A percentile compares a stretch with the other conserved stretches of the same genome.
Conservation (phyloP, 2,113 vertebrate species). For the Eptatretus burgeri region DNA sequence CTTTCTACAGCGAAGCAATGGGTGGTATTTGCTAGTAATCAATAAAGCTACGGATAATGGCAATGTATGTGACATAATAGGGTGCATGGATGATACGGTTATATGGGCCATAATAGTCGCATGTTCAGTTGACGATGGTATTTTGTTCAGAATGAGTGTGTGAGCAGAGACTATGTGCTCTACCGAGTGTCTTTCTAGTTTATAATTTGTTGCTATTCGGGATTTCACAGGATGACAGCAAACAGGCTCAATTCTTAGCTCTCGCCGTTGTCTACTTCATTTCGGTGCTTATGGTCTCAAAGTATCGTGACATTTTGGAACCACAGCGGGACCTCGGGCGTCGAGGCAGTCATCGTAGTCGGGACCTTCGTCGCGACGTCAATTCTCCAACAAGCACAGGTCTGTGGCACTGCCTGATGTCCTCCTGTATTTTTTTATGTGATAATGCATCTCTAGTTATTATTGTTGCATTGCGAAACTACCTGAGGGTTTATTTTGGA, state of each 20-base stretch:
- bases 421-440: background rate
- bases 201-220: slow-evolving; percentile 9
- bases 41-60: too few species aligned
- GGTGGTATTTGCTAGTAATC: too few species aligned
- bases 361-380: slow-evolving; percentile 86
- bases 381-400: slow-evolving; percentile 98
- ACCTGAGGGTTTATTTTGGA: too few species aligned
- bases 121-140: too few species aligned
- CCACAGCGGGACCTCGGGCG: slow-evolving; percentile 70
- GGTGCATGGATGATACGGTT: too few species aligned
- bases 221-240: slow-evolving; percentile 57
- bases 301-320: slow-evolving; percentile 89
- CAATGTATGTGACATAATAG: too few species aligned
- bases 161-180: too few species aligned
- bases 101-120: too few species aligned
- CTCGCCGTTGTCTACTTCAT: slow-evolving; percentile 96
- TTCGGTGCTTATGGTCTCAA: slow-evolving; percentile 94
- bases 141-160: too few species aligned
- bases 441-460: background rate
- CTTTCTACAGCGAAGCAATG: too few species aligned
- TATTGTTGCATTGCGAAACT: background rate
- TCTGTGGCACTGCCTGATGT: slow-evolving; percentile 12
- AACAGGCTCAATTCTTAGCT: slow-evolving; percentile 87
- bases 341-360: slow-evolving; percentile 55
- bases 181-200: too few species aligned